phyloP scores from a whole-genome alignment of 2,888 invertebrate species.

The Petrolisthes manimaculis region DNA sequence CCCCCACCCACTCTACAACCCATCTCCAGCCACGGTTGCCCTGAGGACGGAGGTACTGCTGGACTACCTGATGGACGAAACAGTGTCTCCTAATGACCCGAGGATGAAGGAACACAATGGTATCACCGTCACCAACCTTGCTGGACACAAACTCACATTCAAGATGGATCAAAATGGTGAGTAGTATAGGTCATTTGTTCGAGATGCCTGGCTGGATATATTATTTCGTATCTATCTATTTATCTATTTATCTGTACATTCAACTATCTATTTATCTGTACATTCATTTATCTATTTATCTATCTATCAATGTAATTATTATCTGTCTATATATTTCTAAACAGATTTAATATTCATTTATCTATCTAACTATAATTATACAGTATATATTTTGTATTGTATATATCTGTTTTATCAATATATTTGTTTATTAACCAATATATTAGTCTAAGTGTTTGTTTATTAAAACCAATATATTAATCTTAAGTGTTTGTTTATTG shows the following conservation, averaged over 20 bases:
- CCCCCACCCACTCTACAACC: constrained; percentile 22
- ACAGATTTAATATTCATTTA: not conserved
- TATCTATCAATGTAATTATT: not conserved
- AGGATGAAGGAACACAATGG: not conserved
- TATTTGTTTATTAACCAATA: not conserved
- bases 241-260: not conserved
- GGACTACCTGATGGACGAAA: constrained; percentile 29
- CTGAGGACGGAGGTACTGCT: constrained; percentile 21
- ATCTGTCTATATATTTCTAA: not conserved
- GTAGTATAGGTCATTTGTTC: not conserved
- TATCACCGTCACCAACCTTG: not conserved
- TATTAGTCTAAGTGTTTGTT: not conserved
- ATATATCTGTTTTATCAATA: not conserved
- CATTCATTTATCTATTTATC: not conserved
- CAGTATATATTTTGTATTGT: not conserved
- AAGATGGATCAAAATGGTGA: not conserved
- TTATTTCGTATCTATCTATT: not conserved
- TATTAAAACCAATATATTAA: not conserved
- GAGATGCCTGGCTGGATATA: not conserved
- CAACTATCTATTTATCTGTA: not conserved
- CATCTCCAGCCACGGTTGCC: not conserved
- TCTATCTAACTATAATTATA: not conserved
- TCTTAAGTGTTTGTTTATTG: not conserved
- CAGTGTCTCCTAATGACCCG: not conserved
- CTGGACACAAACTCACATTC: not conserved